These are phyloP conservation scores for Mesocricetus auratus DNA, from an alignment of 2,113 vertebrate genomes.

Conservation along the genomic window DNA sequence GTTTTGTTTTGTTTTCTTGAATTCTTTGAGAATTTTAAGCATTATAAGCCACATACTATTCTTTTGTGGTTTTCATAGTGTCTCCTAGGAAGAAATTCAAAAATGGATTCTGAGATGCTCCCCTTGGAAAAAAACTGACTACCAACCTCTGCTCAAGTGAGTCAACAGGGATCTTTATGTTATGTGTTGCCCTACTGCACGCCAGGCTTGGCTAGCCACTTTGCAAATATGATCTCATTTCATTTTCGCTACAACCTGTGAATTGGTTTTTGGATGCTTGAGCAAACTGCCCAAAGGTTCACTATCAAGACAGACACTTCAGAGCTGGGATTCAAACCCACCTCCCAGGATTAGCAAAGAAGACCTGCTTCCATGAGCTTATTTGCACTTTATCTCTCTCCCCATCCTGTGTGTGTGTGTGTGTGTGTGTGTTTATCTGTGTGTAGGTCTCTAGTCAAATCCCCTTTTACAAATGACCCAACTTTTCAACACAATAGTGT, in stretches of 20 bases:
- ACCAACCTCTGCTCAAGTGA: background rate
- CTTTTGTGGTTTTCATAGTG: background rate
- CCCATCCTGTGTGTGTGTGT: background rate
- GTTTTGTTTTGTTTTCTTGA: background rate
- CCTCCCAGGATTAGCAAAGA: background rate
- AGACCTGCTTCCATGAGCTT: background rate
- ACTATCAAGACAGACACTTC: background rate
- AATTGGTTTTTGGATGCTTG: background rate
- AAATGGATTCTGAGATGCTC: background rate
- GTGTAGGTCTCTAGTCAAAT: background rate
- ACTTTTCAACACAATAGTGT: background rate
- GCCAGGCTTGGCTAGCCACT: background rate
- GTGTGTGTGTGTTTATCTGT: background rate
- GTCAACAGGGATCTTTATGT: background rate
- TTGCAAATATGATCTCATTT: background rate
- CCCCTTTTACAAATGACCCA: constrained; percentile 2
- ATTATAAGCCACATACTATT: background rate
- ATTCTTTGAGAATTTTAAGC: background rate
- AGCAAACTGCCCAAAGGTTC: background rate
- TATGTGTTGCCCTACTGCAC: background rate
- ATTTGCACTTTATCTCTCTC: background rate
- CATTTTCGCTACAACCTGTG: background rate
- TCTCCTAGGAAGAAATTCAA: background rate
- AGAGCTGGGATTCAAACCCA: background rate
- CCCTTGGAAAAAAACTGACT: background rate